Evolutionary conservation across 2,113 vertebrate genomes (phyloP).

Genomic region (Nesogale talazaci): DNA sequence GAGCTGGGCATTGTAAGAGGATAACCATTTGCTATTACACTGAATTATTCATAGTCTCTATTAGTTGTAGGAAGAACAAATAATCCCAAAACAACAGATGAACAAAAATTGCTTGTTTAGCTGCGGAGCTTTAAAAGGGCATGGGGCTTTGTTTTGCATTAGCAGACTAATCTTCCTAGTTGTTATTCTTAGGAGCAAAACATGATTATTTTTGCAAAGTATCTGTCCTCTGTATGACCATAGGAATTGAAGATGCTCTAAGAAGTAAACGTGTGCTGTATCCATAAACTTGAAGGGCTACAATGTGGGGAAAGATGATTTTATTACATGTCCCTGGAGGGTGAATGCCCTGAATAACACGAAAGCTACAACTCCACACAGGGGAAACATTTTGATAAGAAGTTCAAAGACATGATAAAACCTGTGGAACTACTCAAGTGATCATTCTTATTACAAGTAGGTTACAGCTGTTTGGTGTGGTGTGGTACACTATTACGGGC

Average conservation of each 20-base stretch:
- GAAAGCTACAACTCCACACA: background rate
- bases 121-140: constrained; percentile 27
- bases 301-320: background rate
- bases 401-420: background rate
- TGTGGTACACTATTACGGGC: background rate
- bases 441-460: background rate
- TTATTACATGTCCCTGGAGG: background rate
- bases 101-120: constrained; percentile 37
- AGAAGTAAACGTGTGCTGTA: background rate
- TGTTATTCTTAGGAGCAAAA: constrained; percentile 21
- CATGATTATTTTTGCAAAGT: background rate
- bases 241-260: background rate
- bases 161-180: constrained; percentile 30
- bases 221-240: background rate
- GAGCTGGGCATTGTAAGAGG: background rate
- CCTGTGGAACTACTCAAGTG: background rate
- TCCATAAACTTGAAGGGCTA: background rate
- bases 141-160: constrained; percentile 42
- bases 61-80: constrained; percentile 14
- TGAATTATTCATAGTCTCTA: background rate
- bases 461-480: background rate
- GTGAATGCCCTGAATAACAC: background rate
- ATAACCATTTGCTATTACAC: constrained; percentile 12
- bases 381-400: background rate
- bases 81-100: constrained; percentile 35